These are phyloP conservation scores for Fistularia commersonii DNA, from an alignment of 2,797 vertebrate genomes.

Conservation along the genomic window DNA sequence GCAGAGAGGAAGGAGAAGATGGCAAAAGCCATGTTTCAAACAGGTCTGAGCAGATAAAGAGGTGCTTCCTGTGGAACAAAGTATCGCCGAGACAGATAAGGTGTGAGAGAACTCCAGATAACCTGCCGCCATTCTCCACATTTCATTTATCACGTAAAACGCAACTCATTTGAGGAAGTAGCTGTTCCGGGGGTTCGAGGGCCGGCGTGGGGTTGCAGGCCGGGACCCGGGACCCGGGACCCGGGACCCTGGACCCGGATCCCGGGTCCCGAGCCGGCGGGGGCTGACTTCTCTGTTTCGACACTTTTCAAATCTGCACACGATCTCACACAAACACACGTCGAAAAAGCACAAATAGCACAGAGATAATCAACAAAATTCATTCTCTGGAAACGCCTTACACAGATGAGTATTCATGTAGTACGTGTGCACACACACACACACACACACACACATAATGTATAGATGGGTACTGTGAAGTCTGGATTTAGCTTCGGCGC, in stretches of 20 bases:
- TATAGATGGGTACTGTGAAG: slow-evolving; percentile 33
- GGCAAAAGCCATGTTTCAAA: no score
- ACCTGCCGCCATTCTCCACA: slow-evolving; percentile 52
- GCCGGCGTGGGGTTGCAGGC: slow-evolving; percentile 19
- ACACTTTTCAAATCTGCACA: slow-evolving; percentile 23
- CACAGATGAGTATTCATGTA: no score
- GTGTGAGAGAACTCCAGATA: slow-evolving; percentile 26
- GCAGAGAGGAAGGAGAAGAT: no score
- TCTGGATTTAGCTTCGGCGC: slow-evolving; percentile 61
- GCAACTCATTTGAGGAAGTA: slow-evolving; percentile 69
- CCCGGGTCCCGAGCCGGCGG: slow-evolving; percentile 46
- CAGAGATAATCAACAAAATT: neutral
- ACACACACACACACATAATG: slow-evolving; percentile 13
- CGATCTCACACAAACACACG: slow-evolving; percentile 8
- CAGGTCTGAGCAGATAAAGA: no score
- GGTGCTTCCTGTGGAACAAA: no score
- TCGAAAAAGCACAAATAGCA: no score
- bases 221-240: no score
- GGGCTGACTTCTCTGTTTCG: slow-evolving; percentile 41
- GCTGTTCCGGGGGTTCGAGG: slow-evolving; percentile 72
- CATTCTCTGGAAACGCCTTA: no score
- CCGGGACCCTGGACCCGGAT: no score
- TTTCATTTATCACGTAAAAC: slow-evolving; percentile 59
- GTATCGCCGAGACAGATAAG: no score
- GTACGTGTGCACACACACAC: slow-evolving; percentile 1